These are phyloP conservation scores for Trachelipus rathkii DNA, from an alignment of 1,140 invertebrate genomes.

Conservation along the genomic window DNA sequence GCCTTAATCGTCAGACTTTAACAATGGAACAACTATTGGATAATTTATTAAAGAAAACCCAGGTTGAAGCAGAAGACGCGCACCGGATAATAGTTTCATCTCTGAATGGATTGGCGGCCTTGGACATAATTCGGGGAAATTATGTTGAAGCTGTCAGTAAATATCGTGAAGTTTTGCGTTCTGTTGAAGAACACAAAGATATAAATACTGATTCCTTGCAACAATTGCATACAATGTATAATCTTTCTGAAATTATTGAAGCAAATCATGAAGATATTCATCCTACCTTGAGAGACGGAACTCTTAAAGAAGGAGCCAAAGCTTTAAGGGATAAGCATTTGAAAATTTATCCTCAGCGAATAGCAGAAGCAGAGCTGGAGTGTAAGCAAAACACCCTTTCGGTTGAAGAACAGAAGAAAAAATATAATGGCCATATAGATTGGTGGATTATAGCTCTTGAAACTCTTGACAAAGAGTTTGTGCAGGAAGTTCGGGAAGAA, in stretches of 20 bases:
- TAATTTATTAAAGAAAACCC: slow-evolving; percentile 62
- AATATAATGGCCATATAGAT: slow-evolving; percentile 21
- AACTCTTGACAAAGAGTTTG: slow-evolving; percentile 48
- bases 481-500: slow-evolving; percentile 53
- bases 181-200: slow-evolving; percentile 56
- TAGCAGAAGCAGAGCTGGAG: slow-evolving; percentile 40
- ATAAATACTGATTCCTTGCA: slow-evolving; percentile 60
- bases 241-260: slow-evolving; percentile 59
- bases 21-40: slow-evolving; percentile 66
- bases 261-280: slow-evolving; percentile 49
- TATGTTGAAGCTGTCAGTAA: slow-evolving; percentile 57
- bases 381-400: slow-evolving; percentile 38
- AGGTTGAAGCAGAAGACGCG: slow-evolving; percentile 61
- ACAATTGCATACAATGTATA: slow-evolving; percentile 66
- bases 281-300: slow-evolving; percentile 56
- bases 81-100: slow-evolving; percentile 61
- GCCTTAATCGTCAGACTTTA: slow-evolving; percentile 58
- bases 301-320: slow-evolving; percentile 54
- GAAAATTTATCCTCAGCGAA: slow-evolving; percentile 51
- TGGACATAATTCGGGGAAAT: slow-evolving; percentile 59
- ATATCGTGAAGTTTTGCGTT: slow-evolving; percentile 61
- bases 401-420: slow-evolving; percentile 47
- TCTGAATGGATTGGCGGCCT: slow-evolving; percentile 64
- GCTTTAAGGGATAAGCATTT: slow-evolving; percentile 61
- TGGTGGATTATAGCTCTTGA: slow-evolving; percentile 37